phyloP scores from a whole-genome alignment of 2,113 vertebrate genomes.

The Mirza zaza region DNA sequence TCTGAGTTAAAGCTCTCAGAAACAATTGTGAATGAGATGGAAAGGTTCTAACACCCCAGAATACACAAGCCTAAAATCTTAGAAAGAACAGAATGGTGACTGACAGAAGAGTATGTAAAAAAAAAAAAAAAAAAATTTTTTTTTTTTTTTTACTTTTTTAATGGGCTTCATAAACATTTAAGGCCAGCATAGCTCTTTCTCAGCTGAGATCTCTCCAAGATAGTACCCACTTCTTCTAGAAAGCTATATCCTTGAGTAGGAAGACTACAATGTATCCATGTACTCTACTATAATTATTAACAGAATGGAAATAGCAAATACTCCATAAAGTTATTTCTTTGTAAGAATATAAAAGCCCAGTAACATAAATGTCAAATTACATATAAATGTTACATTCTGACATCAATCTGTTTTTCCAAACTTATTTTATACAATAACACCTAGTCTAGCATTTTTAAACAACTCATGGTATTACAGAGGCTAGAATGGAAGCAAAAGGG shows the following conservation, averaged over 20 bases:
- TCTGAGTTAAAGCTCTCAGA: background rate
- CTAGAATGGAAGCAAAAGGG: background rate
- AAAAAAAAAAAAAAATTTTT: background rate
- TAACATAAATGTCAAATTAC: constrained; percentile 25
- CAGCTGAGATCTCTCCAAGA: background rate
- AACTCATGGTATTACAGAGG: background rate
- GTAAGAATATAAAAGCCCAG: background rate
- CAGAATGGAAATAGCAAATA: background rate
- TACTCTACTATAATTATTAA: background rate
- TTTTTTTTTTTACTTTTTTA: background rate
- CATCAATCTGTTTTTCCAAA: background rate
- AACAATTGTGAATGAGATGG: background rate
- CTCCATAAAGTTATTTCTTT: background rate
- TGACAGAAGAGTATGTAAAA: background rate
- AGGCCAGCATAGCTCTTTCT: background rate
- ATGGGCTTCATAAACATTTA: background rate
- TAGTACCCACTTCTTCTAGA: background rate
- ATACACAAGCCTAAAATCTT: background rate
- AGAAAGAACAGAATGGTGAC: background rate
- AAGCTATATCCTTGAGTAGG: background rate
- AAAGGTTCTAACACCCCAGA: background rate
- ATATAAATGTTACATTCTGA: background rate
- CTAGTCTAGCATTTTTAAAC: background rate
- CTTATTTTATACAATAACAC: background rate
- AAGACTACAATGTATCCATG: background rate